A percentile compares a stretch with the other conserved stretches of the same genome.
phyloP scores from a whole-genome alignment of 2,113 vertebrate species.

The Pachyramphus minor region DNA sequence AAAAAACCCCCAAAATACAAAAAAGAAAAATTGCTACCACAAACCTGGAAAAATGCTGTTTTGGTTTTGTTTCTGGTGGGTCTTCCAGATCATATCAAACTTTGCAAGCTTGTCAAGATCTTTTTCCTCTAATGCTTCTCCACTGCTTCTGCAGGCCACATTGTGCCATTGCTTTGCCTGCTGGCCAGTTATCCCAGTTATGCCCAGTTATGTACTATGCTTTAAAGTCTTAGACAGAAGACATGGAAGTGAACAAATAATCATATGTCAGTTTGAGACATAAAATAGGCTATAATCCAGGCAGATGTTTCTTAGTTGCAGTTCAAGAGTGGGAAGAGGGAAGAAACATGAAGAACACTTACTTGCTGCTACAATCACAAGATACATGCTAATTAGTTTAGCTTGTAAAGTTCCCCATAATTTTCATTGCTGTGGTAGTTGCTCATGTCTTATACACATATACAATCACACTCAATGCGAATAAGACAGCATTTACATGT shows the following conservation, averaged over 20 bases:
- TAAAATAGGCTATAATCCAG: neutral
- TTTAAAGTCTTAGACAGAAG: neutral
- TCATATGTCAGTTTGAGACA: neutral
- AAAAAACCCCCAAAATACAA: neutral
- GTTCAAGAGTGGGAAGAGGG: neutral
- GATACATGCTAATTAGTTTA: constrained; percentile 57
- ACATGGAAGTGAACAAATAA: neutral
- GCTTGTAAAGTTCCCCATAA: constrained; percentile 37
- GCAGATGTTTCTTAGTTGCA: neutral
- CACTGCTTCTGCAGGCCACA: neutral
- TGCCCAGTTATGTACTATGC: neutral
- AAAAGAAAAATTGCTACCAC: neutral
- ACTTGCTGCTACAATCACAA: neutral
- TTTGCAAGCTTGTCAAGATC: neutral
- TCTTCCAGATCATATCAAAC: neutral
- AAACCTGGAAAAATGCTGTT: neutral
- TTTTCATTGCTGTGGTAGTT: constrained; percentile 20
- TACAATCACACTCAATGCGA: constrained; percentile 27
- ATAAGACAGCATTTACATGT: constrained; percentile 69
- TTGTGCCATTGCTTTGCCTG: neutral
- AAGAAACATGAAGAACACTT: neutral
- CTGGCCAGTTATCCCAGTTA: neutral
- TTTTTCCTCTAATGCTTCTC: neutral
- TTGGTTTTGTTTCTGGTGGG: neutral
- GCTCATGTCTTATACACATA: neutral